Evolutionary conservation across 2,888 invertebrate species (phyloP).

Genomic region (Linyphia triangularis): DNA sequence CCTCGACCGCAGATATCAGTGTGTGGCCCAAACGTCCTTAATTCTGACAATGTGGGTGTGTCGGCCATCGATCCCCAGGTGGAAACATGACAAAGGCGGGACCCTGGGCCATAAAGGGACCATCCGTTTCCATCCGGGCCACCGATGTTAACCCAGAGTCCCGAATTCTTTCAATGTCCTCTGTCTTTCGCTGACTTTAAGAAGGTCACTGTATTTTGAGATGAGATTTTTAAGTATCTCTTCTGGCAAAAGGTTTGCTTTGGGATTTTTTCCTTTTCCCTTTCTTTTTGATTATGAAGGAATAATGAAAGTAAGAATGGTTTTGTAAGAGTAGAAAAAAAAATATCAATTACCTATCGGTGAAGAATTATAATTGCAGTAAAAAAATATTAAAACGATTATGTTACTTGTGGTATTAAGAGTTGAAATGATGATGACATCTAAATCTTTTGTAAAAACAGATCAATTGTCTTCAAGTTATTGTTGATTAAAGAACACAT

Average conservation of each 20-base stretch:
- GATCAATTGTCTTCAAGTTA: no score
- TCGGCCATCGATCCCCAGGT: constrained; percentile 66
- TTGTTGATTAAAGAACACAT: no score
- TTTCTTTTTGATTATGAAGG: not conserved
- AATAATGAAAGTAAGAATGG: no score
- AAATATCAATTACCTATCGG: not conserved
- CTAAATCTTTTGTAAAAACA: no score
- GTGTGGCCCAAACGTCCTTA: constrained; percentile 47
- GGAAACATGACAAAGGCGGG: constrained; percentile 74
- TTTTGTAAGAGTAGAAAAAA: no score
- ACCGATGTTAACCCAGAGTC: no score
- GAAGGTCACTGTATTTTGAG: constrained; percentile 53
- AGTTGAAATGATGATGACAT: no score
- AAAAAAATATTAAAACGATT: no score
- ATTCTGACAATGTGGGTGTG: constrained; percentile 54
- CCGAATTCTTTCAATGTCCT: constrained; percentile 49
- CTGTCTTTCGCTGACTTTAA: constrained; percentile 25
- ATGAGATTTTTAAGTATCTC: constrained; percentile 46
- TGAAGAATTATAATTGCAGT: not conserved
- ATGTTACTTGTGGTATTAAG: no score
- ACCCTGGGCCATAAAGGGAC: constrained; percentile 61
- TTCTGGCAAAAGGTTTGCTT: not conserved
- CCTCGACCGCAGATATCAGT: constrained; percentile 62
- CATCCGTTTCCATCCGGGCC: constrained; percentile 47
- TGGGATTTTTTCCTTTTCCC: not conserved